Evolutionary conservation across 2,797 vertebrate species (phyloP).

Genomic region (Myiotriccus ornatus): DNA sequence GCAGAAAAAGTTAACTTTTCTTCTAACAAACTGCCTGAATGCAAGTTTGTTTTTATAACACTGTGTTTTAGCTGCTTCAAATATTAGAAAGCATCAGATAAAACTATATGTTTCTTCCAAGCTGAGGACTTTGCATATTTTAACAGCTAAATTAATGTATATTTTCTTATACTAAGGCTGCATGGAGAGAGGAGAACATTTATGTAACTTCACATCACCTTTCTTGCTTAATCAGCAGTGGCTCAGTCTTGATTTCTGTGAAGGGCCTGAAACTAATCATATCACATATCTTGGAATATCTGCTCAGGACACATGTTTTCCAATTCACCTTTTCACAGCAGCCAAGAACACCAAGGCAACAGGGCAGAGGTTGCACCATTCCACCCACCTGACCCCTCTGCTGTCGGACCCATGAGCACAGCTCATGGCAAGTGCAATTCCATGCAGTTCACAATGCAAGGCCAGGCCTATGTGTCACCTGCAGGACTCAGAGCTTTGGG

Average conservation of each 20-base stretch:
- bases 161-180: background rate
- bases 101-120: slow-evolving; percentile 24
- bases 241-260: slow-evolving; percentile 1
- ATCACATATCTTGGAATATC: background rate
- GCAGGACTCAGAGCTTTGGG: background rate
- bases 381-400: background rate
- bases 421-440: background rate
- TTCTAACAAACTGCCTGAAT: background rate
- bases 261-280: background rate
- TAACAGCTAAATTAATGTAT: background rate
- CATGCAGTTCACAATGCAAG: background rate
- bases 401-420: background rate
- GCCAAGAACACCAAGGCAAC: background rate
- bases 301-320: background rate
- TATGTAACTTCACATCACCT: background rate
- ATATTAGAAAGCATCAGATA: background rate
- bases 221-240: slow-evolving; percentile 38
- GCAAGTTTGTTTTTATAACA: background rate
- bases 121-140: slow-evolving; percentile 4
- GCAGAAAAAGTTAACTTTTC: background rate
- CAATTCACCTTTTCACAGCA: background rate
- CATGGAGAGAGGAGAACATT: background rate
- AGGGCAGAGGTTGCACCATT: background rate
- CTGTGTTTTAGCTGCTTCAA: background rate
- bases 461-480: background rate